Evolutionary conservation across 1,140 invertebrate species (phyloP), one percentile per base, ranked within the genome.

Genomic region (Solen grandis): DNA sequence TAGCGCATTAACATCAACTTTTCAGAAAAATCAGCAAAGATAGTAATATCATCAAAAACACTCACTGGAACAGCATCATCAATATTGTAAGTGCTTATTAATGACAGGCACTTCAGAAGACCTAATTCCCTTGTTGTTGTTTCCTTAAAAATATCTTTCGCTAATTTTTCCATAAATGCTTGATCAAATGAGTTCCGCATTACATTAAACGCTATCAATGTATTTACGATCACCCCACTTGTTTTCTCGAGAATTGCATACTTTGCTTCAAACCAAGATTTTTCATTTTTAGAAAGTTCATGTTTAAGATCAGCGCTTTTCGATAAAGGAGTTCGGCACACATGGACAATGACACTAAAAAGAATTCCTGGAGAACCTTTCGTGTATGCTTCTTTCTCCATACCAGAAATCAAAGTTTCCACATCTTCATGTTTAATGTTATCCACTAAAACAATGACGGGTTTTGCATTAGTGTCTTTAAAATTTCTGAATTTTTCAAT

Each of bases 161-260:
- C 33, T 5, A 54, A 41, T n/a, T 52, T 50, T 14, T 52, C 16
- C n/a, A 75, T 75, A 50, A 52, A 75, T 46, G 14, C 19, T 54
- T 14, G 5, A 65, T 75, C 73, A 65, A 75, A 75, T 31, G 73
- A 75, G n/a, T 75, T 63, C 36, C 73, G 50, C 73, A 75, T 63
- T 14, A 63, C 33, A 33, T 75, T 75, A 33, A 75, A 75, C 13
- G 73, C 59, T 27, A 75, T 50, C 27, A 75, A 16, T 2, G 73
- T 75, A 22, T 63, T 65, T 4, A 75, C 73, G 33, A 63, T 50
- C 5, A 75, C 35, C 19, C n/a, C 27, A 25, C 50, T 35, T 8
- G 35, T 63, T 25, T 60, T 31, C 35, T 75, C 59, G 31, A 75
- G 33, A 33, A 63, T 60, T 33, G 50, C 33, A 38, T 52, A 65